A percentile compares a stretch with the other conserved stretches of the same genome.
Conservation (phyloP, 2,797 vertebrate species). For the Sebastes vulpes region DNA sequence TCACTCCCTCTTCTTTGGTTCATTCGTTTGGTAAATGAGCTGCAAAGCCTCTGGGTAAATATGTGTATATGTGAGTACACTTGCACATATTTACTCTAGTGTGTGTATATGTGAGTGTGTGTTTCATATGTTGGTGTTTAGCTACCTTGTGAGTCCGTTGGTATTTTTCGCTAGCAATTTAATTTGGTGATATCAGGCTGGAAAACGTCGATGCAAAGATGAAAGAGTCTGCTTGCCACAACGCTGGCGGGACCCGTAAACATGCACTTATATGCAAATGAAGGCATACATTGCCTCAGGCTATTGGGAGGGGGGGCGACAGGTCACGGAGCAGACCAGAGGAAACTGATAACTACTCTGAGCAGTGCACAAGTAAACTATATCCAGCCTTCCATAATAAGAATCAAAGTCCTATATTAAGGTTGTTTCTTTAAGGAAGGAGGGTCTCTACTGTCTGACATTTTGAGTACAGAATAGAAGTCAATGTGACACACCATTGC, state of each 20-base stretch:
- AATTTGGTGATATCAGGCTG: slow-evolving; percentile 35
- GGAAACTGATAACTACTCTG: slow-evolving; percentile 34
- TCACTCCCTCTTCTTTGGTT: neutral
- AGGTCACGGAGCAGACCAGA: slow-evolving; percentile 19
- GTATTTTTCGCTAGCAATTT: slow-evolving; percentile 53
- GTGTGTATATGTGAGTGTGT: neutral
- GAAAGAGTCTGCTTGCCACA: slow-evolving; percentile 48
- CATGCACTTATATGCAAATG: slow-evolving; percentile 48
- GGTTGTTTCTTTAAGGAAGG: slow-evolving; percentile 35
- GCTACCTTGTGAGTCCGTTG: slow-evolving; percentile 17
- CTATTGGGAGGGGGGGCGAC: slow-evolving; percentile 9
- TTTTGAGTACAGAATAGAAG: slow-evolving; percentile 44
- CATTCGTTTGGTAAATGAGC: slow-evolving; percentile 30
- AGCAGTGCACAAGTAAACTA: slow-evolving; percentile 21
- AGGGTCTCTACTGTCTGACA: neutral
- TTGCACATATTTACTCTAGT: slow-evolving; percentile 25
- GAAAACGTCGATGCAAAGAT: slow-evolving; percentile 49
- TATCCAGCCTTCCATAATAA: neutral
- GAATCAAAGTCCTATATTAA: slow-evolving; percentile 29
- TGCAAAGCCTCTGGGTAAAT: slow-evolving; percentile 34
- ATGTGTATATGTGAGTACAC: neutral
- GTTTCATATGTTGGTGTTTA: slow-evolving; percentile 5
- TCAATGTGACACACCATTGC: neutral
- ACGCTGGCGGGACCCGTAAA: slow-evolving; percentile 26
- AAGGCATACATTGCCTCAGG: slow-evolving; percentile 3